Evolutionary conservation across 2,797 vertebrate species (phyloP).

Genomic region (Macrochelys suwanniensis): DNA sequence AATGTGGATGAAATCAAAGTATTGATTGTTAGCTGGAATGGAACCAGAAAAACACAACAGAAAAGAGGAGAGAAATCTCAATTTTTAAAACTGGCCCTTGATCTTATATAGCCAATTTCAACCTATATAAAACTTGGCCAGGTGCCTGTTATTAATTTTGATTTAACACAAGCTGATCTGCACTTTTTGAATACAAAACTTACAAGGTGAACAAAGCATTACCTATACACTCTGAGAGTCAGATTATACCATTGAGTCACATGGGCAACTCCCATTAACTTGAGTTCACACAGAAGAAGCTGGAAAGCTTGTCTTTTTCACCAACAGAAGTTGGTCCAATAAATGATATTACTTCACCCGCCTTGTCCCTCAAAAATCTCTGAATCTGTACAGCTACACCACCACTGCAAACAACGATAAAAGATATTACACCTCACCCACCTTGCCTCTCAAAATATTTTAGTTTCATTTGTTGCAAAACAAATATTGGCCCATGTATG

Average conservation of each 20-base stretch:
- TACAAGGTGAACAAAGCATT: not conserved
- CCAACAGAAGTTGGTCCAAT: too few species aligned
- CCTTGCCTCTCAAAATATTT: not conserved
- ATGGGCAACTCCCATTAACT: not conserved
- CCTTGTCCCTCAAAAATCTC: too few species aligned
- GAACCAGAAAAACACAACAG: not conserved
- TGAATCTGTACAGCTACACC: too few species aligned
- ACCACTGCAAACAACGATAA: too few species aligned
- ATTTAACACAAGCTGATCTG: not conserved
- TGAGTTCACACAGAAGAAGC: not conserved
- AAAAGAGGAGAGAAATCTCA: not conserved
- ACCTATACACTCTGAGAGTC: not conserved
- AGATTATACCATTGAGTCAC: not conserved
- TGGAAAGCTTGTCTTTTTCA: too few species aligned
- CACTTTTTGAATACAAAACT: conserved; percentile 15
- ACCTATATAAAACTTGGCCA: conserved; percentile 4
- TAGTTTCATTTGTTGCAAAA: not conserved
- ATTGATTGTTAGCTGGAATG: not conserved
- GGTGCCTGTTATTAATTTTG: conserved; percentile 31
- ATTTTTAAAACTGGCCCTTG: conserved; percentile 18
- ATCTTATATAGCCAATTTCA: conserved; percentile 34
- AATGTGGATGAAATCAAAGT: not conserved
- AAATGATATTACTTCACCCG: too few species aligned
- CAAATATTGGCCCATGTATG: not conserved
- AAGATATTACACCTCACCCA: too few species aligned